phyloP scores from a whole-genome alignment of 2,888 invertebrate species.

The Acanthosepion esculentum region DNA sequence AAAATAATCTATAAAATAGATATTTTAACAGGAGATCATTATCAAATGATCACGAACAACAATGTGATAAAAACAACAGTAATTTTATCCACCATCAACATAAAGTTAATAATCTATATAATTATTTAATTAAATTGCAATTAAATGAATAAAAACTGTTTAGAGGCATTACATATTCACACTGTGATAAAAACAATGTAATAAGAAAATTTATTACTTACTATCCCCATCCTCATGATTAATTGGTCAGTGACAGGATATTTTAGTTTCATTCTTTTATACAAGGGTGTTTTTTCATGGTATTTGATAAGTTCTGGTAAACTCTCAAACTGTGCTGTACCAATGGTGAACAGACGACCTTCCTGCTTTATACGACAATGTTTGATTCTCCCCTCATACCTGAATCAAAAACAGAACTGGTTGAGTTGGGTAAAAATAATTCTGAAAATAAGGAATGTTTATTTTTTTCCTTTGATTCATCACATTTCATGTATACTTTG shows the following conservation, averaged over 20 bases:
- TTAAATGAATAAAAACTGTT: not conserved
- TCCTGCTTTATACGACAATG: constrained; percentile 96
- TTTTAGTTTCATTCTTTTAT: constrained; percentile 90
- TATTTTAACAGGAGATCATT: too few species aligned
- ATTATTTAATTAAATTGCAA: not conserved
- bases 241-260: constrained; percentile 76
- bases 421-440: not conserved
- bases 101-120: not conserved
- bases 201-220: constrained; percentile 56
- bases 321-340: constrained; percentile 94
- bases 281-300: constrained; percentile 92
- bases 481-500: too few species aligned
- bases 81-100: not conserved
- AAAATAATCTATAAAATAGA: not conserved
- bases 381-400: constrained; percentile 94
- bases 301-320: constrained; percentile 93
- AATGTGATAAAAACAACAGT: too few species aligned
- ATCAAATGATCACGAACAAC: too few species aligned
- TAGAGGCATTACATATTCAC: not conserved
- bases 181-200: not conserved
- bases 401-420: constrained; percentile 73
- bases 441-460: too few species aligned
- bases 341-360: constrained; percentile 91
- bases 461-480: too few species aligned
- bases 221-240: constrained; percentile 68